Evolutionary conservation across 2,888 invertebrate genomes (phyloP), one percentile per base, ranked within the genome.

Genomic region (Hydroisotoma schaefferi): DNA sequence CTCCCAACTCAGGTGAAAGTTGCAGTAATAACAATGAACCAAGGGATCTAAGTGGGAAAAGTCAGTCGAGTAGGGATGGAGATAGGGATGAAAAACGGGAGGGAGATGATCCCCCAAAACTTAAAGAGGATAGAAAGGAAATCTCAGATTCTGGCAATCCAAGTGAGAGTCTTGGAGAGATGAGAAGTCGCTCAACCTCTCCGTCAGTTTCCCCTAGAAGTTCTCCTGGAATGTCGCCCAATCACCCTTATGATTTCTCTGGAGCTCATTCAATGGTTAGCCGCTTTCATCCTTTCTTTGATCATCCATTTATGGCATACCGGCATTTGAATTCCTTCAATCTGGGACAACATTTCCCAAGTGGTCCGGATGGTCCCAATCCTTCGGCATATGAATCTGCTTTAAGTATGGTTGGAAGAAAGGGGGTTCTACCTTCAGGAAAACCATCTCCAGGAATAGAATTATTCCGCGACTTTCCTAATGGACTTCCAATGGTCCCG

Each of bases 221-320:
- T 57, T 72, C 70, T 33, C 70, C 70, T 2, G 65, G 63, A 40
- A 28, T 69, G 8, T 68, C 67, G 33, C 70, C 72, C 5, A 61
- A 49, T 57, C 71, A 65, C 59, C 61, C 52, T 20, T 72, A 61
- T 48, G 67, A 68, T 48, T 70, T 66, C 46, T 51, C 64, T 60
- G 71, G 64, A 40, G 63, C 68, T 51, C 65, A 68, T 6, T 64
- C 65, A 18, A 67, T 69, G 66, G 67, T 66, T 2, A 66, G 65
- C 46, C 47, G 69, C n/a, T 70, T 66, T 43, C 70, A 66, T 44
- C 63, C 66, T 22, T 62, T 70, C 47, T 67, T 72, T 55, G 72
- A 72, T 26, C 72, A 70, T 48, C 69, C 66, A 33, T 68, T 72
- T 59, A 70, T 72, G 66, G 69, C 69, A 22, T 72, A 72, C 56